These are phyloP conservation scores for Baryphthengus martii DNA, from an alignment of 2,113 vertebrate genomes.

Conservation along the genomic window DNA sequence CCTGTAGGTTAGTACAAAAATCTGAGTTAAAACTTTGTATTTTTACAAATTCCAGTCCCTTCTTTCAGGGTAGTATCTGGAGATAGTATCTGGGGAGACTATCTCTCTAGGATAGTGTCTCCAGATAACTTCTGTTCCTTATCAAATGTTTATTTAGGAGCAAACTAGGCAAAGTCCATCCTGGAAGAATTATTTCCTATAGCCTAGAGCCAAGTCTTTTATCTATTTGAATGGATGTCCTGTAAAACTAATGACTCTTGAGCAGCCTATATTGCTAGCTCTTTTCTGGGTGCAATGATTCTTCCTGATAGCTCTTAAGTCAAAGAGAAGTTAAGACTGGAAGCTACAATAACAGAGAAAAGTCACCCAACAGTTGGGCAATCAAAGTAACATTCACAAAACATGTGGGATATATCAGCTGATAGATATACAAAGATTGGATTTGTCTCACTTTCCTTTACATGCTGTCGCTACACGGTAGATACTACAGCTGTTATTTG, in stretches of 20 bases:
- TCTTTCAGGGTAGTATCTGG: neutral
- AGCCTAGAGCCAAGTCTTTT: neutral
- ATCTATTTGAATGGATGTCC: neutral
- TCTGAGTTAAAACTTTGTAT: neutral
- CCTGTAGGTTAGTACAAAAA: neutral
- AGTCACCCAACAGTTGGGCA: neutral
- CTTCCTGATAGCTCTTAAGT: neutral
- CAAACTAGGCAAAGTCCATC: neutral
- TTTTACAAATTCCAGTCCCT: neutral
- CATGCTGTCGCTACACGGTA: neutral
- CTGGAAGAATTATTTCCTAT: neutral
- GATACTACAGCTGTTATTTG: neutral
- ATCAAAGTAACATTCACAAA: conserved; percentile 2
- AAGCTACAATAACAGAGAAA: conserved; percentile 1
- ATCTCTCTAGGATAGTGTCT: neutral
- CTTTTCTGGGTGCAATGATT: neutral
- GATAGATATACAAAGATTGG: neutral
- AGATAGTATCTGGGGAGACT: neutral
- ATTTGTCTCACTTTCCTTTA: neutral
- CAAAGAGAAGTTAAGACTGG: neutral
- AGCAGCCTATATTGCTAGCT: neutral
- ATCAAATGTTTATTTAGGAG: neutral
- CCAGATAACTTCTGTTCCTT: neutral
- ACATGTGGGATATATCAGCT: neutral
- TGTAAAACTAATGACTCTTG: neutral